Evolutionary conservation across 1,140 invertebrate genomes (phyloP).

Genomic region (Lutraria rhynchaena): DNA sequence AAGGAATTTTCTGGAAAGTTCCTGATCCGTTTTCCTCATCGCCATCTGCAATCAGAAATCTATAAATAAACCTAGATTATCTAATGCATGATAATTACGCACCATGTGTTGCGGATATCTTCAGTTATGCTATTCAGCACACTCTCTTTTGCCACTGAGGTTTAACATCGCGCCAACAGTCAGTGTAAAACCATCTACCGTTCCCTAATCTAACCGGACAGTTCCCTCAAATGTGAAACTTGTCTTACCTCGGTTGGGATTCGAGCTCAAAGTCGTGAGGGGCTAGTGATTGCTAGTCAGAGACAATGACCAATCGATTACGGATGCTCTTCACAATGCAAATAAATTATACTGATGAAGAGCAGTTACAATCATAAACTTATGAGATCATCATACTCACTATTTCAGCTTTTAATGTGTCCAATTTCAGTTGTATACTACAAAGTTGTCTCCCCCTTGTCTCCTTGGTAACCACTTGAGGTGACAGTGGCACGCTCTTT

Average conservation of each 20-base stretch:
- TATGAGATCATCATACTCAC: too few species aligned
- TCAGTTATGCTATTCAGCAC: background rate
- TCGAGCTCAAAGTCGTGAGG: too few species aligned
- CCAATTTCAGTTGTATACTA: slow-evolving; percentile 17
- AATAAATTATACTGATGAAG: too few species aligned
- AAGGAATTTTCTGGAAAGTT: slow-evolving; percentile 20
- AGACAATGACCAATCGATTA: too few species aligned
- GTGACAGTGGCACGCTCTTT: slow-evolving; percentile 24
- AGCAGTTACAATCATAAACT: too few species aligned
- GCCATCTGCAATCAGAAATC: background rate
- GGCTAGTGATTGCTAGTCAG: too few species aligned
- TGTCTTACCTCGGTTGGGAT: too few species aligned
- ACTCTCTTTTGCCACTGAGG: background rate
- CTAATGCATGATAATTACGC: background rate
- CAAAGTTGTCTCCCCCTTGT: background rate
- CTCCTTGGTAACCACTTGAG: background rate
- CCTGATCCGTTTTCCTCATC: slow-evolving; percentile 29
- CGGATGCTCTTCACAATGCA: too few species aligned
- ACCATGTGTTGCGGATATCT: background rate
- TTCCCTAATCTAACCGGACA: too few species aligned
- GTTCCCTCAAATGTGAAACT: too few species aligned
- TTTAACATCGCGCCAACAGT: background rate
- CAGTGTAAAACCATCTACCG: too few species aligned
- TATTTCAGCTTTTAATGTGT: slow-evolving; percentile 19
- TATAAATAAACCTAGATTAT: background rate